Evolutionary conservation across 1,140 invertebrate genomes (phyloP), one percentile per base, ranked within the genome.

Genomic region (Phymastichus coffea): DNA sequence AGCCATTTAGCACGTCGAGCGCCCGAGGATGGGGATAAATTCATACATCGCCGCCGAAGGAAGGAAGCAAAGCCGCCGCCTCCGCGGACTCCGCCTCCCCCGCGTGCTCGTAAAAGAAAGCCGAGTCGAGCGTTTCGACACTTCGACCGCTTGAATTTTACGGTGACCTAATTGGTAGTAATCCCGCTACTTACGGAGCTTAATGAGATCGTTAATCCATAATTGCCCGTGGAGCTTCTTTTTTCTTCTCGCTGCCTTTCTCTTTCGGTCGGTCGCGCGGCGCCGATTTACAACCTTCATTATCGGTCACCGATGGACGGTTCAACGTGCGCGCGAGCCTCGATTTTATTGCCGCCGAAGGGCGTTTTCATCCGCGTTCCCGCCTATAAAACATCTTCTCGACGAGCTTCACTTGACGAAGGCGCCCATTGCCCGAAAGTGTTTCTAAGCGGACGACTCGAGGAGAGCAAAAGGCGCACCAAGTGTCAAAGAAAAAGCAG

Each of bases 171-270:
- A 71, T 71, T 67, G 65, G 60, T 60, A 63, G 61, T 70, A 65
- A 70, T 38, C 43, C 17, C 14, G 19, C 37, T 38, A 57, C 64
- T 65, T 53, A 58, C 52, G 23, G 17, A 53, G 38, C 43, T 70
- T 65, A 61, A 71, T 69, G 66, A 67, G 60, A 26, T 66, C 66
- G 44, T 70, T 71, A 69, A 69, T 67, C 62, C 40, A 52, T 51
- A 64, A 61, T 62, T 54, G 35, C 43, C 15, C 28, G 2, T n/a
- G 7, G 15, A 30, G 33, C 41, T 48, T 22, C 22, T 10, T 14
- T n/a, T n/a, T n/a, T n/a, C n/a, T n/a, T n/a, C n/a, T n/a, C n/a
- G n/a, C n/a, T n/a, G n/a, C n/a, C n/a, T n/a, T n/a, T n/a, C n/a
- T n/a, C n/a, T n/a, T n/a, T n/a, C n/a, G n/a, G n/a, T n/a, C n/a